A percentile compares a stretch with the other conserved stretches of the same genome.
phyloP scores from a whole-genome alignment of 2,888 invertebrate species.

The Mylabris sibirica region DNA sequence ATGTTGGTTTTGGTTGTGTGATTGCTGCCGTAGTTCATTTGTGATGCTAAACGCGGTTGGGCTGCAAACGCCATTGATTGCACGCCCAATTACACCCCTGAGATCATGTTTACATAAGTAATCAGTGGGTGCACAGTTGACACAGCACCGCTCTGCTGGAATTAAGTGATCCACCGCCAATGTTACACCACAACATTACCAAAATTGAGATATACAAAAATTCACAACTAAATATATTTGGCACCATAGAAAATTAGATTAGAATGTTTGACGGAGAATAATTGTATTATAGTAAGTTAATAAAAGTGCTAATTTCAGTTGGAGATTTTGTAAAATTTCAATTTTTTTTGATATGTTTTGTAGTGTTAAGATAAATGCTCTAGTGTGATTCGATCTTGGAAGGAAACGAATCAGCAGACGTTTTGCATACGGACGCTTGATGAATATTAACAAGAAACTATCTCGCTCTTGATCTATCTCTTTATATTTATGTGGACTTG shows the following conservation, averaged over 20 bases:
- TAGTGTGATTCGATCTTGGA: conserved; percentile 52
- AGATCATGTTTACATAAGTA: conserved; percentile 64
- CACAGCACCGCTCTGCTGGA: conserved; percentile 59
- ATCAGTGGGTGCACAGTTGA: conserved; percentile 59
- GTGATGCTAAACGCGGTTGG: conserved; percentile 56
- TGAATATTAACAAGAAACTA: conserved; percentile 59
- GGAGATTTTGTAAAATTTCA: neutral
- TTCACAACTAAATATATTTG: conserved; percentile 4
- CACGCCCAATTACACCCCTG: conserved; percentile 63
- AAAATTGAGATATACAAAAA: neutral
- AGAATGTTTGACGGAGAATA: neutral
- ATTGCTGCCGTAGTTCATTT: conserved; percentile 53
- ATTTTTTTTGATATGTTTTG: neutral
- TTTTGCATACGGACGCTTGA: conserved; percentile 61
- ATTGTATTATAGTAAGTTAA: neutral
- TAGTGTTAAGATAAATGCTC: conserved; percentile 32
- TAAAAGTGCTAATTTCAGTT: no score
- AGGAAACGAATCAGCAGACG: conserved; percentile 61
- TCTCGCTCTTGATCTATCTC: conserved; percentile 33
- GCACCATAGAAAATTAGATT: no score
- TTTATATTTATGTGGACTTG: conserved; percentile 35
- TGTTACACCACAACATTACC: conserved; percentile 33
- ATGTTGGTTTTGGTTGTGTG: conserved; percentile 29
- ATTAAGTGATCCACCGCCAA: conserved; percentile 58
- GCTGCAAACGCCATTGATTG: conserved; percentile 62